Evolutionary conservation across 1,140 invertebrate genomes (phyloP), one percentile per base, ranked within the genome.

Genomic region (Ostrea edulis): DNA sequence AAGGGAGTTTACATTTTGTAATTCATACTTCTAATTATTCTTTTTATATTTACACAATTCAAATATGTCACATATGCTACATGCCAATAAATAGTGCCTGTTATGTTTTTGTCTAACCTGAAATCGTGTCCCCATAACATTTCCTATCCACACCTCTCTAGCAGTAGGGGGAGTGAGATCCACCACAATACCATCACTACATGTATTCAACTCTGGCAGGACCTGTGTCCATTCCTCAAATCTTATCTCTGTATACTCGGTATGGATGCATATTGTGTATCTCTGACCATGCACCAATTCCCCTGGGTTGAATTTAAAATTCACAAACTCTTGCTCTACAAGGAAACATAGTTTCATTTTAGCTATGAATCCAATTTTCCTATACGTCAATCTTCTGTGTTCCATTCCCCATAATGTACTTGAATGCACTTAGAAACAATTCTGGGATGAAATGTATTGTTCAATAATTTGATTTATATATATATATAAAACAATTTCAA

Each of bases 161-260:
- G 86, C 62, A 22, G 54, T 86, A 5, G 91, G 91, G 20, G 87
- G 86, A 14, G 90, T 90, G 9, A 90, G 35, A 68, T 92, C 91
- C 5, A 91, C 88, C 8, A 86, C 85, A 8, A 91, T 81, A 14
- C 91, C 91, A 88, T 91, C 89, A 90, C 87, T 90, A 68, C 91
- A 92, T 22, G 68, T 77, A 14, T 85, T 89, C 3, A 90, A 52
- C 62, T 87, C 89, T 58, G 53, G 65, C 52, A 92, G 77, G 35
- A 71, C 22, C 17, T 90, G 82, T 44, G 65, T 85, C 86, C 89
- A 90, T 29, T 87, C 90, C 62, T 91, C 90, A 86, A 88, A 85
- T 22, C 87, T 58, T 53, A 90, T 86, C 14, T 55, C 62, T 54
- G 53, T 89, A 14, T 51, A 68, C 2, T 84, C 85, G 8, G 91